Evolutionary conservation across 2,113 vertebrate genomes (phyloP).

Genomic region (Colinus virginianus): DNA sequence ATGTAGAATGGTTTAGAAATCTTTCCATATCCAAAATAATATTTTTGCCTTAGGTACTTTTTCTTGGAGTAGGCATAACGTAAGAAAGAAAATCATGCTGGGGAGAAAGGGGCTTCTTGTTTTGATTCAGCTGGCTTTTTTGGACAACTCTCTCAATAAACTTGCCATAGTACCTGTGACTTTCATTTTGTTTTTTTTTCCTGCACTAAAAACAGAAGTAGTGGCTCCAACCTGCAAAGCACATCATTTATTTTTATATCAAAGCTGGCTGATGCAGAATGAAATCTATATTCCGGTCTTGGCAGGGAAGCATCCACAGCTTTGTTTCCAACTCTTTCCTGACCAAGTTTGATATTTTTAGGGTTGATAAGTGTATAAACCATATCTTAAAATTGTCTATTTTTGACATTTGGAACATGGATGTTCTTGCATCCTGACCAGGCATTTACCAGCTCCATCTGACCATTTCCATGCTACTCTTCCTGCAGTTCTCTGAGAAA

Average conservation of each 20-base stretch:
- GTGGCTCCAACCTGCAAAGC: not conserved
- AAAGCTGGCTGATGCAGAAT: not conserved
- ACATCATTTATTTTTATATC: not conserved
- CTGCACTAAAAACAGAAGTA: fast-evolving
- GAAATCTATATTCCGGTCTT: not conserved
- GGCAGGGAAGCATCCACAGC: not conserved
- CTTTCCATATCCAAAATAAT: not conserved
- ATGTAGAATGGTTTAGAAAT: not conserved
- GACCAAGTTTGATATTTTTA: not conserved
- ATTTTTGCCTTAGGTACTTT: not conserved
- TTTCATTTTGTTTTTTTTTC: not conserved
- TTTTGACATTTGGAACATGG: not conserved
- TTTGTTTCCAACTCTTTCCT: not conserved
- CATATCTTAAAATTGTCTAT: not conserved
- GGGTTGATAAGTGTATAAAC: not conserved
- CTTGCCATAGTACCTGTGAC: not conserved
- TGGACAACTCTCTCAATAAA: not conserved
- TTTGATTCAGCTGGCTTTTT: not conserved
- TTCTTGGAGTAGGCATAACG: not conserved
- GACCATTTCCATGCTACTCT: not conserved
- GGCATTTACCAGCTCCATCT: not conserved
- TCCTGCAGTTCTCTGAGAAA: not conserved
- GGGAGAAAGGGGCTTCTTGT: not conserved
- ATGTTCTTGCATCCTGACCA: not conserved
- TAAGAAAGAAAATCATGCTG: not conserved